A percentile compares a stretch with the other conserved stretches of the same genome.
phyloP scores from a whole-genome alignment of 2,113 vertebrate genomes.

The Todiramphus chloris region DNA sequence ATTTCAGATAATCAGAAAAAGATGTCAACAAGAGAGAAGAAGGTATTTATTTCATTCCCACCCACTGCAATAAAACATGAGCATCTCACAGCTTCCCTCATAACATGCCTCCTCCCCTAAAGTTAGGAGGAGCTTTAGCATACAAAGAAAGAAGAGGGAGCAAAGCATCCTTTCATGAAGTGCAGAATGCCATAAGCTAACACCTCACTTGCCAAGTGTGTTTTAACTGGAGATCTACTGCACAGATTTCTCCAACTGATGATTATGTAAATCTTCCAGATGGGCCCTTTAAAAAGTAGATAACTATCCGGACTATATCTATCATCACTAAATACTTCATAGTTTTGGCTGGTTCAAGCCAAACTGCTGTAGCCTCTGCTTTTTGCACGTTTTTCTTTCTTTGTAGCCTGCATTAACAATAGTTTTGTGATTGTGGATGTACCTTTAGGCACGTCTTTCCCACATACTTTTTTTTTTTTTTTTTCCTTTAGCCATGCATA shows the following conservation, averaged over 20 bases:
- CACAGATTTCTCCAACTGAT: not conserved
- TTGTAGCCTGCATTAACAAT: not conserved
- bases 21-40: not conserved
- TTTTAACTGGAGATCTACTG: not conserved
- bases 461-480: accelerated
- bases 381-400: not conserved
- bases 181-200: not conserved
- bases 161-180: not conserved
- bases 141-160: not conserved
- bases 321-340: not conserved
- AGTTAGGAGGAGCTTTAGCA: not conserved
- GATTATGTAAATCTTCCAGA: not conserved
- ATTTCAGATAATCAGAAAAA: not conserved
- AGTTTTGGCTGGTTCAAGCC: not conserved
- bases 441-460: not conserved
- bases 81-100: not conserved
- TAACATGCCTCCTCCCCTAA: not conserved
- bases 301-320: not conserved
- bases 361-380: not conserved
- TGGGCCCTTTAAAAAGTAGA: not conserved
- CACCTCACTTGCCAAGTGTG: not conserved
- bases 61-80: not conserved
- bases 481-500: not conserved
- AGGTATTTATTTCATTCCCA: not conserved
- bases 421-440: not conserved